These are phyloP conservation scores for Galerucella nymphaeae DNA, from an alignment of 2,888 invertebrate genomes.

Conservation along the genomic window DNA sequence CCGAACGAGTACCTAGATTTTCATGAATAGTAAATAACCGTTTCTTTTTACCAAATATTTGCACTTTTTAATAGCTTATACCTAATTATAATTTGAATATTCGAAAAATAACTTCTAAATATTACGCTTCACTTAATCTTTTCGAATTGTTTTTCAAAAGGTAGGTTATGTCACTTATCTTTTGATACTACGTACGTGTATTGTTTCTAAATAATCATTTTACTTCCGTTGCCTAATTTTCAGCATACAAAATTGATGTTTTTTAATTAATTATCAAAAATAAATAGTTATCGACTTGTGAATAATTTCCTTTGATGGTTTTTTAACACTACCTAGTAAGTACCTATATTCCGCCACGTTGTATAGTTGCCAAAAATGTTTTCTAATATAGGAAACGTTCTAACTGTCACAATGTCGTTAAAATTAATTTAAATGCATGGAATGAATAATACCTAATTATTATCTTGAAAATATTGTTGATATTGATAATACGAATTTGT, in stretches of 20 bases:
- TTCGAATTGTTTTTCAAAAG: slow-evolving; percentile 3
- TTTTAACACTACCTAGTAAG: not conserved
- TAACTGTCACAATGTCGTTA: not conserved
- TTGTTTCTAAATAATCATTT: not conserved
- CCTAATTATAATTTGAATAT: slow-evolving; percentile 1
- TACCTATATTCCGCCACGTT: not conserved
- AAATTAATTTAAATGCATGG: not conserved
- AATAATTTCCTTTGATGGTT: no score
- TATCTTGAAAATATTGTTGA: not conserved
- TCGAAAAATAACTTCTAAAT: not conserved
- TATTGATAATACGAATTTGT: no score
- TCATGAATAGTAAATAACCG: slow-evolving; percentile 64
- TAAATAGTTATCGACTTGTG: no score
- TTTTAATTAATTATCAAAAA: no score
- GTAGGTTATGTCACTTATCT: slow-evolving; percentile 16
- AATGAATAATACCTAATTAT: not conserved
- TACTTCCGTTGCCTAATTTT: not conserved
- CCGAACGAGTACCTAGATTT: slow-evolving; percentile 68
- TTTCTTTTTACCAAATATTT: slow-evolving; percentile 9
- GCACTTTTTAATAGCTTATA: not conserved
- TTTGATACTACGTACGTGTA: not conserved
- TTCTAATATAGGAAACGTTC: not conserved
- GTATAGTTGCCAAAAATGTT: not conserved
- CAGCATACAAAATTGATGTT: no score
- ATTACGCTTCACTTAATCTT: not conserved